A percentile compares a stretch with the other conserved stretches of the same genome.
phyloP scores from a whole-genome alignment of 2,113 vertebrate species.

The Danio rerio region GRCz12tu NC_133182.1:76549501-76550000 shows the following conservation, averaged over 20 bases:
- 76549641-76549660: conserved; percentile 8
- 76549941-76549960: conserved; percentile 64
- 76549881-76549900: conserved; percentile 69
- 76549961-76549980: conserved; percentile 68
- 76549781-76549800: conserved; percentile 75
- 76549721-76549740: conserved; percentile 54
- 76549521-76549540: no score
- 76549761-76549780: conserved; percentile 70
- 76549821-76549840: conserved; percentile 72
- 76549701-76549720: conserved; percentile 32
- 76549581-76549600: no score
- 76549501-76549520: no score
- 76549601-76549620: no score
- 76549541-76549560: no score
- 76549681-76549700: conserved; percentile 32
- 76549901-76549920: conserved; percentile 66
- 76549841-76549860: conserved; percentile 68
- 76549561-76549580: no score
- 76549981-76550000: conserved; percentile 65
- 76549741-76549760: conserved; percentile 74
- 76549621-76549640: no score
- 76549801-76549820: conserved; percentile 81
- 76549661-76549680: conserved; percentile 31
- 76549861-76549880: conserved; percentile 65
- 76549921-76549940: conserved; percentile 60